A percentile compares a stretch with the other conserved stretches of the same genome.
These are phyloP conservation scores for Leptopilina myrica DNA, from an alignment of 2,888 invertebrate species.

Conservation along the genomic window DNA sequence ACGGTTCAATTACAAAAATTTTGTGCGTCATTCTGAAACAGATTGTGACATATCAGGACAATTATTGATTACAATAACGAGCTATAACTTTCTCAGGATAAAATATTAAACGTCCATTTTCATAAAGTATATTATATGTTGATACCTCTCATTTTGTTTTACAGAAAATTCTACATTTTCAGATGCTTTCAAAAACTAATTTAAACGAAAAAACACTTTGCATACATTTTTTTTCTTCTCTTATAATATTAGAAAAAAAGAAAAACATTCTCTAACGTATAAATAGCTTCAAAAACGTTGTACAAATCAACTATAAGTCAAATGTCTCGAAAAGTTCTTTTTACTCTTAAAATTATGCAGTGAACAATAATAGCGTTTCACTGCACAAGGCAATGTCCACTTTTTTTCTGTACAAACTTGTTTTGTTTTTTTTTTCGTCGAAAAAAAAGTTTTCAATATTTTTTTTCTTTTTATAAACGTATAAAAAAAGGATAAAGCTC, in stretches of 20 bases:
- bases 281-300: slow-evolving; percentile 4
- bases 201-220: slow-evolving; percentile 49
- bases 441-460: too few relatives aligned
- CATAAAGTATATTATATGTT: background rate
- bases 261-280: slow-evolving; percentile 13
- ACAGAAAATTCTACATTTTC: slow-evolving; percentile 10
- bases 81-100: slow-evolving; percentile 28
- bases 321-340: slow-evolving; percentile 2
- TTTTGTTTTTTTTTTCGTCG: background rate
- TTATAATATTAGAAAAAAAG: too few relatives aligned
- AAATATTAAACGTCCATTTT: slow-evolving; percentile 33
- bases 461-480: too few relatives aligned
- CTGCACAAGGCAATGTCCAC: slow-evolving; percentile 35
- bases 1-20: slow-evolving; percentile 11
- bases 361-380: slow-evolving; percentile 24
- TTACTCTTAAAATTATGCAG: slow-evolving; percentile 32
- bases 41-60: slow-evolving; percentile 32
- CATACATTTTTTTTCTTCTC: background rate
- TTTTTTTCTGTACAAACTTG: slow-evolving; percentile 33
- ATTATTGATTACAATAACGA: slow-evolving; percentile 33
- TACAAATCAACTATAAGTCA: slow-evolving; percentile 11
- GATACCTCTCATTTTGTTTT: slow-evolving; percentile 26
- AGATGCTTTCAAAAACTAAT: slow-evolving; percentile 50
- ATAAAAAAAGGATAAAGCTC: too few relatives aligned
- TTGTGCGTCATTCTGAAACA: slow-evolving; percentile 33